Evolutionary conservation across 2,113 vertebrate genomes (phyloP).

Genomic region (Brachyhypopomus occidentalis): DNA sequence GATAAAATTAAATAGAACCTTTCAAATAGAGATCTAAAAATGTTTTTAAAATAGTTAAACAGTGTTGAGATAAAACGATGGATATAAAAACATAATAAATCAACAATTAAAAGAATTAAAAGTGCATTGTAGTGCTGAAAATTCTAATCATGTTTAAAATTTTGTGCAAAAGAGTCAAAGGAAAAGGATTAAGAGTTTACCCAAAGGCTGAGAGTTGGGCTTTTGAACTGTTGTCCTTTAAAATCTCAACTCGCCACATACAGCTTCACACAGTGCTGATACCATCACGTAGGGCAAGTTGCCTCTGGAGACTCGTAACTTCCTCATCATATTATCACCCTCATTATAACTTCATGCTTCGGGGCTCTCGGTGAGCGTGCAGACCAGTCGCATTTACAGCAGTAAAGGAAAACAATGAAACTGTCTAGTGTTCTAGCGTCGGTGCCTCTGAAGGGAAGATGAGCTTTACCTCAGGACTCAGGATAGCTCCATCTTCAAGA

Average conservation of each 20-base stretch:
- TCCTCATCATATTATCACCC: background rate
- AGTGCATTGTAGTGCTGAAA: too few species aligned
- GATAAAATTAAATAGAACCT: too few species aligned
- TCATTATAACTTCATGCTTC: conserved; percentile 28
- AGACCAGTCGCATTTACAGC: background rate
- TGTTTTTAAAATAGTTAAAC: too few species aligned
- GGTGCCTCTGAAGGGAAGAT: background rate
- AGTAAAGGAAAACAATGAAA: conserved; percentile 9
- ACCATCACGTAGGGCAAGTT: conserved; percentile 12
- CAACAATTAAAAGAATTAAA: too few species aligned
- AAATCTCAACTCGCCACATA: background rate
- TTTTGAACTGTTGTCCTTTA: background rate
- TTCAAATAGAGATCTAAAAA: too few species aligned
- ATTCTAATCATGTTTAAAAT: too few species aligned
- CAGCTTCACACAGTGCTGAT: background rate
- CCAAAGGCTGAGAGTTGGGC: too few species aligned
- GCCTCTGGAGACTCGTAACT: conserved; percentile 3
- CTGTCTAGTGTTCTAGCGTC: conserved; percentile 7
- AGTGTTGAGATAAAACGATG: too few species aligned
- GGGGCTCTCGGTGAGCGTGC: conserved; percentile 20
- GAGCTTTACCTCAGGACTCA: background rate
- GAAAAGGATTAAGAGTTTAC: too few species aligned
- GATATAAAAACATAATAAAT: too few species aligned
- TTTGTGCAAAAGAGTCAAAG: too few species aligned
- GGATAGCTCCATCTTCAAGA: background rate